A percentile compares a stretch with the other conserved stretches of the same genome.
Conservation (phyloP, 2,888 invertebrate genomes). For the Campoletis raptor region DNA sequence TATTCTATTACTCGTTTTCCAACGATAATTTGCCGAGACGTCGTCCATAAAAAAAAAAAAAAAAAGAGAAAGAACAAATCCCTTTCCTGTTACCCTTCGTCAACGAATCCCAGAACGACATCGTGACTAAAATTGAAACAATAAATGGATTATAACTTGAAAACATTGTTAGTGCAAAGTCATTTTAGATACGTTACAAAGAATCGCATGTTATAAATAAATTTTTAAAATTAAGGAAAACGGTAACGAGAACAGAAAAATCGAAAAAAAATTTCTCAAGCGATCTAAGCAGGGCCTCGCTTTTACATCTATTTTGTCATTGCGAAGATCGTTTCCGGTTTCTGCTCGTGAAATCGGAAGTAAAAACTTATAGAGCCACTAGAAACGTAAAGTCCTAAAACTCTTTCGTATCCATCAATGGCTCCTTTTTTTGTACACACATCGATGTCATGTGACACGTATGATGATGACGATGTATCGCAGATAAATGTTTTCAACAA, state of each 20-base stretch:
- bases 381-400: conserved; percentile 7
- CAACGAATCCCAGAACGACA: background rate
- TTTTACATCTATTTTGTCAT: conserved; percentile 37
- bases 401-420: conserved; percentile 38
- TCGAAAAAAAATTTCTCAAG: conserved; percentile 32
- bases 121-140: conserved; percentile 44
- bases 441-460: conserved; percentile 44
- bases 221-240: conserved; percentile 10
- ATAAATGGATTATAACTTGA: conserved; percentile 53
- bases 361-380: conserved; percentile 10
- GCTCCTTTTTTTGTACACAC: conserved; percentile 56
- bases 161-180: conserved; percentile 58
- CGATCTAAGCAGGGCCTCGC: conserved; percentile 52
- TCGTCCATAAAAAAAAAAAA: background rate
- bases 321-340: conserved; percentile 49
- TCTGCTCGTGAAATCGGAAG: conserved; percentile 11
- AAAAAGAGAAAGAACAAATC: background rate
- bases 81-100: background rate
- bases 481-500: conserved; percentile 59
- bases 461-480: conserved; percentile 44
- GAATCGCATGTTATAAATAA: conserved; percentile 30
- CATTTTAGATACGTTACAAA: conserved; percentile 54
- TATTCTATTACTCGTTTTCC: conserved; percentile 22
- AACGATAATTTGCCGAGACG: background rate
- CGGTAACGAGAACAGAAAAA: conserved; percentile 2